Conservation (phyloP, 2,797 vertebrate species). For the Premnoplex brunnescens region DNA sequence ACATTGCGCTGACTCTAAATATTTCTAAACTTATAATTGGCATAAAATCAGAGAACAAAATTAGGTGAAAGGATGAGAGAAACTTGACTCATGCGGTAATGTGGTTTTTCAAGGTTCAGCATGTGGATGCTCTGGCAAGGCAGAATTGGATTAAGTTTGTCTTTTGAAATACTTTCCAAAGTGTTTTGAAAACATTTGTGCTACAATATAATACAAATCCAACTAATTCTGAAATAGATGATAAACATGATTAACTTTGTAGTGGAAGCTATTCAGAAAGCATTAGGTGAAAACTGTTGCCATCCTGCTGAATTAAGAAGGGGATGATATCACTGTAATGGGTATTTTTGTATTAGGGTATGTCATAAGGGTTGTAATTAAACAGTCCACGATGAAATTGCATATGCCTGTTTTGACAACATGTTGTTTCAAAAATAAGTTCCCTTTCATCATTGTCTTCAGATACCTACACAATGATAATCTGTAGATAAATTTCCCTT, state of each 20-base stretch:
- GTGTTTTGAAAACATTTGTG: conserved; percentile 27
- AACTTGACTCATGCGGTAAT: conserved; percentile 4
- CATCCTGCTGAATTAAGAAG: background rate
- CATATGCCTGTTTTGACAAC: conserved; percentile 13
- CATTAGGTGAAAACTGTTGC: background rate
- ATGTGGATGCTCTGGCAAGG: background rate
- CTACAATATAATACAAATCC: conserved; percentile 9
- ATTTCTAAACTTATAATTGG: background rate
- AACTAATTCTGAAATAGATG: background rate
- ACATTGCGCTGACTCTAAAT: background rate
- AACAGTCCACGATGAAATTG: conserved; percentile 14
- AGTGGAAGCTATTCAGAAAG: background rate
- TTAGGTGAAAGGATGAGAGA: conserved; percentile 20
- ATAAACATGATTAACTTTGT: conserved; percentile 15
- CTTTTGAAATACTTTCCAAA: conserved; percentile 16
- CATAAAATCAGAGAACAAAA: conserved; percentile 9
- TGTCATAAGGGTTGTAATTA: background rate
- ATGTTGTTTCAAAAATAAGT: conserved; percentile 50
- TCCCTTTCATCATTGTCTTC: conserved; percentile 41
- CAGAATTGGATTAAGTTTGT: background rate
- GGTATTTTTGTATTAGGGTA: conserved; percentile 6
- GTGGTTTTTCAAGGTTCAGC: conserved; percentile 19
- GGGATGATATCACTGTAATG: conserved; percentile 22
- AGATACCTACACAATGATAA: background rate
- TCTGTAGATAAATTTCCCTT: background rate